Percentiles rank a stretch among this genome's conserved stretches.
These are phyloP conservation scores for Potamarius usumacintae DNA, from an alignment of 2,113 vertebrate genomes.

Conservation along the genomic window DNA sequence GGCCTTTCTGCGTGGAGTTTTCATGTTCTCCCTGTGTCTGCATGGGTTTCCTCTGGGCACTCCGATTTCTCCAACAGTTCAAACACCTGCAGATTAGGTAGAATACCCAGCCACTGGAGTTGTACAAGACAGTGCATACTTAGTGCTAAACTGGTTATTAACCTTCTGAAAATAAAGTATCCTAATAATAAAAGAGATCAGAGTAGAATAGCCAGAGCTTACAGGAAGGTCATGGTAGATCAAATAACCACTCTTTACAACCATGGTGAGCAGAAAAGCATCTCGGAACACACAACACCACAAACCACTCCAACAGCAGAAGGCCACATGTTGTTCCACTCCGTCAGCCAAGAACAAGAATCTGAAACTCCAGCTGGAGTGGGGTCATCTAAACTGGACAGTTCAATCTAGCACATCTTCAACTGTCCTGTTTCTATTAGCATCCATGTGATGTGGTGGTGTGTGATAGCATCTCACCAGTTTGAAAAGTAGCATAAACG, in stretches of 20 bases:
- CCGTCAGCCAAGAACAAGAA: not conserved
- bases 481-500: not conserved
- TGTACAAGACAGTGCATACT: too few species aligned
- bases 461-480: not conserved
- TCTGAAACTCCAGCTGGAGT: not conserved
- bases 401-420: not conserved
- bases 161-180: too few species aligned
- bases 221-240: not conserved
- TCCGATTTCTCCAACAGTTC: too few species aligned
- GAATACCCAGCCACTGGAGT: too few species aligned
- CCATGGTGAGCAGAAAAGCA: not conserved
- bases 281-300: not conserved
- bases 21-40: too few species aligned
- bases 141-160: too few species aligned
- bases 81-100: too few species aligned
- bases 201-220: not conserved
- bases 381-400: not conserved
- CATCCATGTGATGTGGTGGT: not conserved
- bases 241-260: not conserved
- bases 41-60: too few species aligned
- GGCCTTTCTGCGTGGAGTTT: too few species aligned
- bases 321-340: not conserved
- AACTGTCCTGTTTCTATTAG: not conserved
- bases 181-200: not conserved
- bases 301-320: not conserved